These are phyloP conservation scores for Pelvicachromis taeniatus DNA, from an alignment of 2,113 vertebrate genomes.

Conservation along the genomic window DNA sequence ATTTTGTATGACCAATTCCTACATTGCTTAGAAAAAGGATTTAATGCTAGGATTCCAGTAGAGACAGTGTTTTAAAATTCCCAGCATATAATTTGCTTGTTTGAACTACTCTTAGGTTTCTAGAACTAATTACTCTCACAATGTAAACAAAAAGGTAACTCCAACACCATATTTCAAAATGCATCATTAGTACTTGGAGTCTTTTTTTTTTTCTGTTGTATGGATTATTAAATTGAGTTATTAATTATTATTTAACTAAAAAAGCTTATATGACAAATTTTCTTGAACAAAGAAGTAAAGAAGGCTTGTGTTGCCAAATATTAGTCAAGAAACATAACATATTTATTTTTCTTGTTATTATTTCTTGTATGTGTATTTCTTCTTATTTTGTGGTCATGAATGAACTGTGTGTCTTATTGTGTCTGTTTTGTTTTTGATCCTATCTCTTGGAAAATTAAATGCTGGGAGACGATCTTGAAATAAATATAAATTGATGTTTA, in stretches of 20 bases:
- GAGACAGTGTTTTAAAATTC: background rate
- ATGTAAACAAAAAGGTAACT: background rate
- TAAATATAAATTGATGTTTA: background rate
- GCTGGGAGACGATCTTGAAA: background rate
- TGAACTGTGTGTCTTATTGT: background rate
- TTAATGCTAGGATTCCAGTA: background rate
- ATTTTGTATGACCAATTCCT: background rate
- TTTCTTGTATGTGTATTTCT: too few relatives aligned
- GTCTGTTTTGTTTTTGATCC: background rate
- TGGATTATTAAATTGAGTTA: background rate
- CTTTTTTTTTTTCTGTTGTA: background rate
- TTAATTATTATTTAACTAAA: too few relatives aligned
- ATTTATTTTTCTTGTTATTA: background rate
- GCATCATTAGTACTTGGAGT: background rate
- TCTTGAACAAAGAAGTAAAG: background rate
- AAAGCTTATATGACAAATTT: background rate
- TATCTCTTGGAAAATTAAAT: background rate
- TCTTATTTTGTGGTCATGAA: background rate
- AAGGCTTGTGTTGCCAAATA: background rate
- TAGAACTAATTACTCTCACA: background rate
- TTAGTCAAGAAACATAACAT: background rate
- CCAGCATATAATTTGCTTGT: background rate
- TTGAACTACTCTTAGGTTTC: background rate
- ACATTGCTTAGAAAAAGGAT: background rate
- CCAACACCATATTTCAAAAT: background rate